Percentiles rank a stretch among this genome's conserved stretches.
Conservation (phyloP, 1,140 invertebrate genomes). For the Neodiprion pinetum region DNA sequence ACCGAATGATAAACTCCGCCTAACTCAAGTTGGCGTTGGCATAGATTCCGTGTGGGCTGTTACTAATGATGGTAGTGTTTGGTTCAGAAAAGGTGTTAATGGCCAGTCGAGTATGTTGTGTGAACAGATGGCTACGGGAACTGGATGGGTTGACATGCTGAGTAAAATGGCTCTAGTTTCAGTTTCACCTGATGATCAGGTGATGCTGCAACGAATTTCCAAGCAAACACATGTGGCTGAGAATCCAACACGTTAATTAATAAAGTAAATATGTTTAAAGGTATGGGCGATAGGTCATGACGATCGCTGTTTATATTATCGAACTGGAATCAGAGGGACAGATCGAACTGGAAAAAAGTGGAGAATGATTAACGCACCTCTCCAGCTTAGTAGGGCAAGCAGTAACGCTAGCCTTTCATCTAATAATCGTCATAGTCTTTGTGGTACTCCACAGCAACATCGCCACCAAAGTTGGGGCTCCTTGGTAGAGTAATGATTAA, state of each 20-base stretch:
- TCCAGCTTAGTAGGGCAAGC: conserved; percentile 80
- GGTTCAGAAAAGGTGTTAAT: conserved; percentile 87
- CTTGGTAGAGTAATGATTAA: conserved; percentile 49
- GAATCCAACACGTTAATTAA: conserved; percentile 16
- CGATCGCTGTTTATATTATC: conserved; percentile 79
- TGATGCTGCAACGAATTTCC: conserved; percentile 36
- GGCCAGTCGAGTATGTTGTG: conserved; percentile 72
- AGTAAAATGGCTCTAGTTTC: conserved; percentile 84
- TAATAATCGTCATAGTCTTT: conserved; percentile 63
- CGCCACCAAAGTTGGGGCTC: conserved; percentile 59
- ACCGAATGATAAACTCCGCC: conserved; percentile 71
- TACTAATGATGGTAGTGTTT: conserved; percentile 83
- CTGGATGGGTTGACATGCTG: conserved; percentile 85
- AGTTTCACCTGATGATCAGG: conserved; percentile 87
- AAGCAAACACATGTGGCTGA: no score
- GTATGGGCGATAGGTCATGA: conserved; percentile 74
- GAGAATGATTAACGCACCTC: conserved; percentile 76
- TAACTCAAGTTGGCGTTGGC: conserved; percentile 83
- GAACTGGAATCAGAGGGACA: conserved; percentile 76
- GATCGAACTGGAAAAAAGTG: conserved; percentile 89
- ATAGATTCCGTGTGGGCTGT: conserved; percentile 87
- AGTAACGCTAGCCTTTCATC: conserved; percentile 71
- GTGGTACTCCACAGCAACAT: conserved; percentile 57
- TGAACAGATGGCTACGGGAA: conserved; percentile 75
- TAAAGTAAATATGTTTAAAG: conserved; percentile 45